phyloP scores from a whole-genome alignment of 2,888 invertebrate genomes.

The Malacosoma neustria region DNA sequence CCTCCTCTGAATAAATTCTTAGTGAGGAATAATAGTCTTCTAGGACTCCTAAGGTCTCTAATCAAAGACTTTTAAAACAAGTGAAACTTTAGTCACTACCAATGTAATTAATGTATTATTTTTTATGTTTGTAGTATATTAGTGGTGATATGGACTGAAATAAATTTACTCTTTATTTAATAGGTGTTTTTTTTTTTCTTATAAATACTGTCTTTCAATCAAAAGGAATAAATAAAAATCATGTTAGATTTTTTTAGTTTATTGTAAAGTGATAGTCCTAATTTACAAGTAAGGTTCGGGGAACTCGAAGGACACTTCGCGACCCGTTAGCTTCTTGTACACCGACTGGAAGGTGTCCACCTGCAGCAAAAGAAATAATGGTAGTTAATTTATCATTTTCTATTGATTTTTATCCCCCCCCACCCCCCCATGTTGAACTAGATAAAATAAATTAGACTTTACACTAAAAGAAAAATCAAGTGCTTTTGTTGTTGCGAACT shows the following conservation, averaged over 20 bases:
- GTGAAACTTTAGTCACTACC: no score
- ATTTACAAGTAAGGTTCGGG: constrained; percentile 96
- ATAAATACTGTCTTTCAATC: constrained; percentile 1
- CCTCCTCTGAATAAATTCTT: no score
- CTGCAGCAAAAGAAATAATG: constrained; percentile 73
- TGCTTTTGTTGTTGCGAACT: no score
- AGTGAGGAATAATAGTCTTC: no score
- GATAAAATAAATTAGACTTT: no score
- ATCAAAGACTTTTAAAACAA: no score
- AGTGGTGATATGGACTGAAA: background rate
- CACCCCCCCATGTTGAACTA: no score
- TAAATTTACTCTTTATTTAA: background rate
- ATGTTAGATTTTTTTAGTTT: constrained; percentile 41
- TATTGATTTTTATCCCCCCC: no score
- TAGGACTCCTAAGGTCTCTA: no score
- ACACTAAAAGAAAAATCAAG: no score
- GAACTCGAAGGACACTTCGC: constrained; percentile 99
- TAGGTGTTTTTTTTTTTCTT: background rate
- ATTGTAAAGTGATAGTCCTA: constrained; percentile 70
- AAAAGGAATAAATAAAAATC: constrained; percentile 1
- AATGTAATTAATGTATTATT: background rate
- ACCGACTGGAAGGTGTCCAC: constrained; percentile 98
- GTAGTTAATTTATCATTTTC: no score
- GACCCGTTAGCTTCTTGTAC: constrained; percentile 99
- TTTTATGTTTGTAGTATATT: background rate